Evolutionary conservation across 2,888 invertebrate species (phyloP).

Genomic region (Heliconius erato): DNA sequence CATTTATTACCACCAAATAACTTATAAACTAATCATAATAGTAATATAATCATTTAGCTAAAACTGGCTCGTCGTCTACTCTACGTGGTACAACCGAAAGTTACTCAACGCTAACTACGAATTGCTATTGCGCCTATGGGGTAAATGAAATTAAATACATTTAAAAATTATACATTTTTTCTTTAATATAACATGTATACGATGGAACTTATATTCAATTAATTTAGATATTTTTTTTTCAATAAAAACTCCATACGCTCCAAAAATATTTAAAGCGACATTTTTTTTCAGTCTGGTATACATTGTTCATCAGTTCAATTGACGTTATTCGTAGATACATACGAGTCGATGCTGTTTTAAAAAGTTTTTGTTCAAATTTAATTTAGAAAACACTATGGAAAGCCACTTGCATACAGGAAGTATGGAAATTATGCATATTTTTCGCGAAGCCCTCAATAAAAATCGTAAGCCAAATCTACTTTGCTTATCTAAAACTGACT

Average conservation of each 20-base stretch:
- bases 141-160: not conserved
- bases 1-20: conserved; percentile 81
- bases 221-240: conserved; percentile 27
- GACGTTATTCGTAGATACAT: conserved; percentile 34
- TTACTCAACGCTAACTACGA: conserved; percentile 61
- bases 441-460: conserved; percentile 43
- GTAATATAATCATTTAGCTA: conserved; percentile 67
- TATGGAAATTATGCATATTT: conserved; percentile 22
- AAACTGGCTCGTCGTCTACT: conserved; percentile 75
- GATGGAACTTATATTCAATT: conserved; percentile 15
- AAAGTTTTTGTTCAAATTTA: not conserved
- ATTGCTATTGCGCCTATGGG: conserved; percentile 46
- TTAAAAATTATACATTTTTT: conserved; percentile 2
- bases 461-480: conserved; percentile 59
- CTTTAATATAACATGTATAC: not conserved
- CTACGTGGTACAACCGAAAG: conserved; percentile 58
- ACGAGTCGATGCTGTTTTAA: not conserved
- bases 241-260: conserved; percentile 30
- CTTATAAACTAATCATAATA: conserved; percentile 68
- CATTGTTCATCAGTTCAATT: conserved; percentile 42
- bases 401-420: conserved; percentile 44
- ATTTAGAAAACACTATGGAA: conserved; percentile 32
- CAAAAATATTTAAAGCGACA: conserved; percentile 40
- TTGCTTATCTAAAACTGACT: conserved; percentile 79
- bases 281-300: conserved; percentile 40